Base-by-base conservation (phyloP, 2,113 vertebrate species). In the Colossoma macropomum region DNA sequence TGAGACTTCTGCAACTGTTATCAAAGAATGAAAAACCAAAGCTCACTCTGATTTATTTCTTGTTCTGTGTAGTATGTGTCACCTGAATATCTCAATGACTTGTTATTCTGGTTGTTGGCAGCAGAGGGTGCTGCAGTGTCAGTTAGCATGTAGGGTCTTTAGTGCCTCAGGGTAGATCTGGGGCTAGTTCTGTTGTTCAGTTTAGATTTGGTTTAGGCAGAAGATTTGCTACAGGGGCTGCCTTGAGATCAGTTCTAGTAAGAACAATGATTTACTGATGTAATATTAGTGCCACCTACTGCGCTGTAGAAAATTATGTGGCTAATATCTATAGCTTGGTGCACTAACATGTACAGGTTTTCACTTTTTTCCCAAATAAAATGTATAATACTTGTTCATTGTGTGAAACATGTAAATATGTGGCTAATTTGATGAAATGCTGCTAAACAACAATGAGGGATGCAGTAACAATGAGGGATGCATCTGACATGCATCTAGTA, bases 121-220 rank as follows among this genome's bases (percentile, higher is more conserved):
- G 65, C 30, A 87, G 82, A 78, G 66, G 60, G 75, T 0, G 75
- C 82, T 79, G 74, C 68, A 66, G 48, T 34, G 4, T 25, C 27
- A 81, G 79, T 25, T 27, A 30, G 59, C 13, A 0, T 65, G 52
- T n/a, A 28, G n/a, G 68, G 54, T 38, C 34, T 41, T 79, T 21
- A 32, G 23, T 34, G 48, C 77, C 66, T 41, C 50, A n/a, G 41
- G 17, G 2, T 38, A 70, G 68, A 70, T 30, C 76, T 32, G 0
- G 27, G 45, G 27, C 62, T 71, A 41, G 38, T 45, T 71, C 16
- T 45, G 34, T 27, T 15, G 38, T 13, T 62, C 59, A 56, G 54
- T 5, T 30, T 38, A 23, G 41, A 41, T n/a, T 34, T 68, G 32
- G 17, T 38, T 32, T 32, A 5, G 15, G 28, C 5, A 32, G 28